Evolutionary conservation across 2,888 invertebrate genomes (phyloP), one percentile per base, ranked within the genome.

Genomic region (Blomia tropicalis): DNA sequence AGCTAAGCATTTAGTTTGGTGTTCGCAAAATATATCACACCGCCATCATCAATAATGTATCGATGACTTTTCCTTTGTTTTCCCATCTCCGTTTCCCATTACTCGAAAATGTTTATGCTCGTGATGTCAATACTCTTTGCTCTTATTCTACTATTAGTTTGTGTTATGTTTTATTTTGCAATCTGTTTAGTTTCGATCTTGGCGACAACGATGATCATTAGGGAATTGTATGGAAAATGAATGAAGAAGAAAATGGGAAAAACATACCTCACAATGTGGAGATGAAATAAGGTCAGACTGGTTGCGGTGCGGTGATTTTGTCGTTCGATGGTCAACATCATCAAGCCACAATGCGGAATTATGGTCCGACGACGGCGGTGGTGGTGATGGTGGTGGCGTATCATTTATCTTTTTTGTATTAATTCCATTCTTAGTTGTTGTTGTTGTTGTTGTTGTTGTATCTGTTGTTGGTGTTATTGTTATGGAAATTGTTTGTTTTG

Each of bases 21-120:
- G 7, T 36, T 36, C 36, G 36, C 36, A 36, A 7, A n/a, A n/a
- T n/a, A n/a, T 36, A 36, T 36, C 36, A n/a, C 51, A 47, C 14
- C 27, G 51, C 51, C 7, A 47, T 47, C 51, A 47, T 47, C 51
- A 47, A 47, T 47, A 47, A 47, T 47, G 51, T 27, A 47, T 47
- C 51, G 36, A 36, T 36, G 36, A 17, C 36, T 36, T 7, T 7
- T 17, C 7, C 36, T 17, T 11, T 36, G 36, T 17, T 36, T 36
- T 36, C 17, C n/a, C n/a, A n/a, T n/a, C n/a, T n/a, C n/a, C n/a
- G n/a, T n/a, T n/a, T n/a, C n/a, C n/a, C n/a, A n/a, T n/a, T n/a
- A n/a, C n/a, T n/a, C n/a, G n/a, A n/a, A n/a, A n/a, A n/a, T n/a
- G n/a, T n/a, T n/a, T n/a, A n/a, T n/a, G n/a, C n/a, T n/a, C n/a